Base-by-base conservation (phyloP, 2,113 vertebrate genomes). In the Beaufortia kweichowensis region DNA sequence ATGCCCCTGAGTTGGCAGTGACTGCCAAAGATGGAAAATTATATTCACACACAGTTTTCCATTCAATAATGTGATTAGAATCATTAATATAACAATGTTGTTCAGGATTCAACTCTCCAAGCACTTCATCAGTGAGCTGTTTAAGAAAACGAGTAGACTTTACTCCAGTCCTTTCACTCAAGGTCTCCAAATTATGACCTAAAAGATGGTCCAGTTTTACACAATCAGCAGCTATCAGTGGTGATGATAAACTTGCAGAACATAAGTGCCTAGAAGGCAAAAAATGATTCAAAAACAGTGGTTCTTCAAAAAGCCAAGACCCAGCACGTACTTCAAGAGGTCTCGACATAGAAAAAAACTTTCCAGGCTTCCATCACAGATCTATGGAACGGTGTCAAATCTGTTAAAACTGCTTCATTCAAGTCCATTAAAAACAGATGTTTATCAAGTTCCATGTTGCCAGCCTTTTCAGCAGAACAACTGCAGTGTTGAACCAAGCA, bases 291-390 rank as follows among this genome's bases (percentile, higher is more conserved):
- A 26, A 15, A 10, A 77, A 60, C 21, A 60, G 21, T 1, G 1
- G 14, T 33, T 76, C 33, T 31, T 76, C 75, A 2, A 21, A 14
- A 4, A 76, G 17, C 53, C 63, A 76, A 9, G 33, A 28, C 33
- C 75, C 63, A 56, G 48, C 21, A 43, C 24, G 7, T 46, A 1
- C 7, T 9, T 39, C 29, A 26, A 35, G 3, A 19, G 4, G 9
- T 8, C 23, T 53, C 2, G 31, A 76, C 3, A 26, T 9, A 4
- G 23, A 15, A 39, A 57, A 28, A 33, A 35, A 41, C 62, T n/a
- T 12, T 35, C 74, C 33, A 76, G 7, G 48, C 62, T 11, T 76
- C 29, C 31, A 66, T 12, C 7, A 76, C n/a, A 15, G 48, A 65
- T 23, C 5, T 8, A 11, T 76, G 28, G 15, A 55, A 65, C 6